Conservation (phyloP, 2,113 vertebrate genomes). For the Gasterosteus aculeatus region DNA sequence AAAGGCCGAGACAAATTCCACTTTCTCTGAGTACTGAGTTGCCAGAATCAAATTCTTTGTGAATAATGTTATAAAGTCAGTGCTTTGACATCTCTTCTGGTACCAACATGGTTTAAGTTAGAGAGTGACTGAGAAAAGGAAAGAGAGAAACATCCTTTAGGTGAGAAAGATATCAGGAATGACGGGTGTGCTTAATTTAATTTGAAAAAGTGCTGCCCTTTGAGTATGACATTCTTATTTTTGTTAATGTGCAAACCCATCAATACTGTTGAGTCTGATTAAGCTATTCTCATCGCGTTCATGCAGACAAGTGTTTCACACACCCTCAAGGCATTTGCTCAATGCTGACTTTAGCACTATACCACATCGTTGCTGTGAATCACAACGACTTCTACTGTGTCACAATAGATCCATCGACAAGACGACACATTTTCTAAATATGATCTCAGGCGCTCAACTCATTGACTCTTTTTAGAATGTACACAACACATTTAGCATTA, state of each 20-base stretch:
- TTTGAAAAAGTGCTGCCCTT: slow-evolving; percentile 3
- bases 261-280: slow-evolving; percentile 43
- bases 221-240: slow-evolving; percentile 25
- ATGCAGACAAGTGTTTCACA: slow-evolving; percentile 41
- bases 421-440: slow-evolving; percentile 44
- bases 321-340: slow-evolving; percentile 52
- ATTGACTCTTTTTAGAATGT: slow-evolving; percentile 44
- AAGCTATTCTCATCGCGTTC: slow-evolving; percentile 51
- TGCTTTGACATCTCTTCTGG: slow-evolving; percentile 8
- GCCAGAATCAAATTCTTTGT: not conserved
- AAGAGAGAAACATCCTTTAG: not conserved
- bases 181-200: not conserved
- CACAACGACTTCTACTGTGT: slow-evolving; percentile 47
- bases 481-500: slow-evolving; percentile 37
- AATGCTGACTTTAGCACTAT: slow-evolving; percentile 62
- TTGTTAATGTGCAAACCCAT: slow-evolving; percentile 28
- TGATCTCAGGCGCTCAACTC: slow-evolving; percentile 43
- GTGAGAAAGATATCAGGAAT: not conserved
- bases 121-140: not conserved
- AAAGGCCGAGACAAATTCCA: not conserved
- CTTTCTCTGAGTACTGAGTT: slow-evolving; percentile 13
- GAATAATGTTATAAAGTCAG: not conserved
- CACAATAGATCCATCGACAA: slow-evolving; percentile 50
- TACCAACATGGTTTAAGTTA: not conserved
- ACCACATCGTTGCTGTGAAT: slow-evolving; percentile 45